Conservation (phyloP, 2,888 invertebrate genomes). For the Mythimna lalbum region DNA sequence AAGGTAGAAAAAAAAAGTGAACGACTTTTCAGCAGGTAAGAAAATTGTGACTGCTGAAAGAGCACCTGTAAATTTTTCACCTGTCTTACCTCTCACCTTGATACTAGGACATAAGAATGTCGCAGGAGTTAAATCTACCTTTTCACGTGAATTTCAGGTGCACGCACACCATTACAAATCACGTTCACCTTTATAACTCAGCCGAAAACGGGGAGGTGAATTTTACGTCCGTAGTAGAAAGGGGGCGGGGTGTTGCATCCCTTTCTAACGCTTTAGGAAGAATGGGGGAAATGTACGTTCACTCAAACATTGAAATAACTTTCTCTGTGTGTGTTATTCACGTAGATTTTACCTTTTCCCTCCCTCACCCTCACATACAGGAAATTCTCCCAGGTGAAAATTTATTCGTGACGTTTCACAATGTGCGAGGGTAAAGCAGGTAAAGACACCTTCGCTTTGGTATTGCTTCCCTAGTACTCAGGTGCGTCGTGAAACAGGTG, state of each 20-base stretch:
- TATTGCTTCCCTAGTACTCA: constrained; percentile 81
- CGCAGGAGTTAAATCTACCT: constrained; percentile 73
- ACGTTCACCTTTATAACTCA: constrained; percentile 51
- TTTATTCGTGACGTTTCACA: constrained; percentile 25
- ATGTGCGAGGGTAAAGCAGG: constrained; percentile 66
- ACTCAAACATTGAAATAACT: constrained; percentile 23
- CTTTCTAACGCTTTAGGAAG: constrained; percentile 29
- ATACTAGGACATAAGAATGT: constrained; percentile 80
- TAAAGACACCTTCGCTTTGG: constrained; percentile 63
- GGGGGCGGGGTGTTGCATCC: constrained; percentile 30
- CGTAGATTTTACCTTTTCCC: constrained; percentile 16
- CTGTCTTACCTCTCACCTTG: constrained; percentile 87
- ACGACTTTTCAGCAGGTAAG: constrained; percentile 46
- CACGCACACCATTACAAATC: constrained; percentile 65
- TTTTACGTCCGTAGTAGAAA: constrained; percentile 15
- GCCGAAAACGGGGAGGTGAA: constrained; percentile 20
- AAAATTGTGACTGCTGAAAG: constrained; percentile 63
- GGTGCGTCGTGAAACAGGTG: constrained; percentile 67
- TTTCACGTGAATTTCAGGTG: constrained; percentile 79
- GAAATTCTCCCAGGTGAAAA: constrained; percentile 34
- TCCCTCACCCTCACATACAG: constrained; percentile 9
- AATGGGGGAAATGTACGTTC: constrained; percentile 1
- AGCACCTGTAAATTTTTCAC: constrained; percentile 82
- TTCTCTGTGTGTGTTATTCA: constrained; percentile 19
- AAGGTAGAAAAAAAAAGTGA: background rate